Evolutionary conservation across 2,888 invertebrate genomes (phyloP).

Genomic region (Coleophora deauratella): DNA sequence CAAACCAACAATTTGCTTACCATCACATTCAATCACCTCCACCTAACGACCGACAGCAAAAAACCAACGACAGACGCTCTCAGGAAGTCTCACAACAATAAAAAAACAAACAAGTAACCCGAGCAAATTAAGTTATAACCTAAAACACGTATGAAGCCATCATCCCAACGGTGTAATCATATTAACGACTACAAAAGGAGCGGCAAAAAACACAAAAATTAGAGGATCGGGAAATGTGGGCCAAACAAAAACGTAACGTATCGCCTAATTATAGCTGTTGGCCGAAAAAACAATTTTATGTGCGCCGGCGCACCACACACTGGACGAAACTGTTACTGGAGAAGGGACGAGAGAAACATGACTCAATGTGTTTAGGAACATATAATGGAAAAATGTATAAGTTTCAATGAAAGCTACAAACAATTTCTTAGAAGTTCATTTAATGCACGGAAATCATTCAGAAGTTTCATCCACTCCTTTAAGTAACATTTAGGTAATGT

Average conservation of each 20-base stretch:
- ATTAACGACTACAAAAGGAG: constrained; percentile 74
- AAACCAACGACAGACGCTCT: constrained; percentile 64
- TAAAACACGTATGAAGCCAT: constrained; percentile 75
- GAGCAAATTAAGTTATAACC: constrained; percentile 74
- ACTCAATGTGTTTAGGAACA: too few species aligned
- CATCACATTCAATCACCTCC: constrained; percentile 70
- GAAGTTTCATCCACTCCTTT: too few species aligned
- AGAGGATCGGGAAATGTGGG: constrained; percentile 74
- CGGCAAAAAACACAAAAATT: constrained; percentile 71
- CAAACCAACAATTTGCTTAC: constrained; percentile 51
- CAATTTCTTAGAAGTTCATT: too few species aligned
- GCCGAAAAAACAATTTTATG: constrained; percentile 71
- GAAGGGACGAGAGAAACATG: background rate
- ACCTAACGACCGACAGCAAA: constrained; percentile 63
- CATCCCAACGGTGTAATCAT: constrained; percentile 73
- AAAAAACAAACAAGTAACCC: constrained; percentile 70
- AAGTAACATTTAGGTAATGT: too few species aligned
- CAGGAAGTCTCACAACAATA: constrained; percentile 69
- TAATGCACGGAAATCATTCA: too few species aligned
- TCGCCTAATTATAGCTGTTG: constrained; percentile 73
- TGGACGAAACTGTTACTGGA: constrained; percentile 29
- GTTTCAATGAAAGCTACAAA: background rate
- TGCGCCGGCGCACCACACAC: constrained; percentile 50
- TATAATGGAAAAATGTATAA: background rate
- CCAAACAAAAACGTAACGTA: constrained; percentile 74